phyloP scores from a whole-genome alignment of 2,113 vertebrate genomes.

The Heterotis niloticus region DNA sequence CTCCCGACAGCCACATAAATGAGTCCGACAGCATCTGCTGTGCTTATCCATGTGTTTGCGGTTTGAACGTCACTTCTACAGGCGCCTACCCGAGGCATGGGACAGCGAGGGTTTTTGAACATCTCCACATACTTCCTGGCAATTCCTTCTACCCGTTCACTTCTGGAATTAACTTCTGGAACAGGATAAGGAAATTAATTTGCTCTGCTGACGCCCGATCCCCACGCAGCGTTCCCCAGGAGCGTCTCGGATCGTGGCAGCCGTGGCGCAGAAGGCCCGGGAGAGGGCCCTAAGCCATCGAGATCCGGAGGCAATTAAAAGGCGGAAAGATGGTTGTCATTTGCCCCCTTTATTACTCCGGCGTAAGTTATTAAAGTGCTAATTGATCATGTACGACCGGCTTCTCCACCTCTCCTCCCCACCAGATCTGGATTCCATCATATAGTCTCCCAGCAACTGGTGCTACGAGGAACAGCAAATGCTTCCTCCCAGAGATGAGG shows the following conservation, averaged over 20 bases:
- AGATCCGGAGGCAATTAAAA: constrained; percentile 19
- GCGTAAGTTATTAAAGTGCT: constrained; percentile 29
- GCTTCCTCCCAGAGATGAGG: too few species aligned
- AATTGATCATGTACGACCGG: constrained; percentile 27
- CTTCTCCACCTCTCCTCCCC: neutral
- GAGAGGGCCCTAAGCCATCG: neutral
- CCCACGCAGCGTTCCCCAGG: neutral
- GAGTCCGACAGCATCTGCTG: too few species aligned
- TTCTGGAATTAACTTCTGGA: neutral
- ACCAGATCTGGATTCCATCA: too few species aligned
- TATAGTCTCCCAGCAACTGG: too few species aligned
- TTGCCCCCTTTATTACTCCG: constrained; percentile 23
- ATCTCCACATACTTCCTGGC: neutral
- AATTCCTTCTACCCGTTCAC: neutral
- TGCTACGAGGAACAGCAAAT: too few species aligned
- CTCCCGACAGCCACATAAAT: too few species aligned
- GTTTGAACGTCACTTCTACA: too few species aligned
- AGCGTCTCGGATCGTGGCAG: neutral
- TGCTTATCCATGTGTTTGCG: too few species aligned
- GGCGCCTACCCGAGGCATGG: too few species aligned
- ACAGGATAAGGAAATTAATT: neutral
- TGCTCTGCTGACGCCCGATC: neutral
- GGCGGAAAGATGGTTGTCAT: constrained; percentile 18
- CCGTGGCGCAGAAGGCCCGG: neutral
- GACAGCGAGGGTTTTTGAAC: neutral